Base-by-base conservation (phyloP, 2,888 invertebrate genomes). In the Prenolepis imparis region DNA sequence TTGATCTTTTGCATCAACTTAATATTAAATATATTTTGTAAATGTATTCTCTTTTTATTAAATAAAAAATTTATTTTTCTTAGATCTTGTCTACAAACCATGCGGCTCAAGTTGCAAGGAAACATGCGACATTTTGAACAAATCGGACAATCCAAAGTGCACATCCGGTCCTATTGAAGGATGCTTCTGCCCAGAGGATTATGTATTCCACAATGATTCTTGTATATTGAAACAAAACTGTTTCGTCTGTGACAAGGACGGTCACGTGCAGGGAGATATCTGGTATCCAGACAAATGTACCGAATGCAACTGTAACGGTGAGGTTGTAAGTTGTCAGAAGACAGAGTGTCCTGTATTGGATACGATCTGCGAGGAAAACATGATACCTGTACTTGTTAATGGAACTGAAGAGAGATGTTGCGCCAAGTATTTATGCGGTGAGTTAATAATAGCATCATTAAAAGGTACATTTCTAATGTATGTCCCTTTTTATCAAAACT, bases 141-240 rank as follows among this genome's bases (percentile, higher is more conserved):
- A 95, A 15, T 93, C 95, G 4, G 89, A 92, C 3, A 93, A 93
- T 83, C 90, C 39, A 72, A 68, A 63, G 1, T 97, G 97, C 85
- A 91, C 93, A 39, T 93, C 94, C 5, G 94, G 94, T 15, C 94
- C 95, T 0, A 95, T 96, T 0, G 98, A 98, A 92, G 98, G 98
- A 1, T 98, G 98, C 94, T 98, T 97, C 96, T 98, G 98, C 95
- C 97, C 98, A 0, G 95, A 96, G 72, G 97, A 97, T 68, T 91
- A 96, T 95, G 96, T 97, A 0, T 95, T 97, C 87, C 96, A 97
- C 81, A 97, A 97, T 91, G 96, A 96, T 84, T 96, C 96, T 6
- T 98, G 98, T 91, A 96, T 98, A 0, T 95, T 96, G 12, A 96
- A 96, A 52, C 95, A 95, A 63, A 95, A 96, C 89, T 97, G 97